Conservation (phyloP, 2,888 invertebrate genomes). For the Heteromurus nitidus region DNA sequence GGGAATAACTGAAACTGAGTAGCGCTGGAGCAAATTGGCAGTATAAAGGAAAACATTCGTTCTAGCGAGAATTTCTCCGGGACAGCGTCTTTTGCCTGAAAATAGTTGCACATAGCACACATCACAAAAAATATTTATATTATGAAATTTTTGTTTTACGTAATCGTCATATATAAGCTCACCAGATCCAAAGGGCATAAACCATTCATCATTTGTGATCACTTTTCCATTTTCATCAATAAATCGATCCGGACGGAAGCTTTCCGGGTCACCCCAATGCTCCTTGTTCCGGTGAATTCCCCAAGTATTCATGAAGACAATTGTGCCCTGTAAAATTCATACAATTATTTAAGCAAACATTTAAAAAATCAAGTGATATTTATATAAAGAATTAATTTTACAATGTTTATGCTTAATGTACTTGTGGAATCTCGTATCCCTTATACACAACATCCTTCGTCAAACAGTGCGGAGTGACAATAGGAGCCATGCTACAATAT, state of each 20-base stretch:
- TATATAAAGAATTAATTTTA: not conserved
- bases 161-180: too few relatives aligned
- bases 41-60: conserved; percentile 60
- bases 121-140: not conserved
- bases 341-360: not conserved
- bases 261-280: conserved; percentile 73
- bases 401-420: not conserved
- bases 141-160: not conserved
- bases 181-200: conserved; percentile 67
- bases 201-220: conserved; percentile 66
- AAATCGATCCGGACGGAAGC: conserved; percentile 74
- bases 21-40: conserved; percentile 60
- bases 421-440: conserved; percentile 61
- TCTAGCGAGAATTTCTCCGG: conserved; percentile 65
- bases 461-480: conserved; percentile 65
- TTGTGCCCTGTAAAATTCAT: conserved; percentile 42
- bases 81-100: conserved; percentile 64
- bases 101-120: not conserved
- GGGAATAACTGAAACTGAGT: conserved; percentile 43
- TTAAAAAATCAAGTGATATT: not conserved
- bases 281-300: conserved; percentile 64
- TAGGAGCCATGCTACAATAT: conserved; percentile 66
- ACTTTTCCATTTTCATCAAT: conserved; percentile 70
- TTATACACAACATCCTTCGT: conserved; percentile 56
- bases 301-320: conserved; percentile 65